Evolutionary conservation across 2,888 invertebrate genomes (phyloP).

Genomic region (Noctua comes): DNA sequence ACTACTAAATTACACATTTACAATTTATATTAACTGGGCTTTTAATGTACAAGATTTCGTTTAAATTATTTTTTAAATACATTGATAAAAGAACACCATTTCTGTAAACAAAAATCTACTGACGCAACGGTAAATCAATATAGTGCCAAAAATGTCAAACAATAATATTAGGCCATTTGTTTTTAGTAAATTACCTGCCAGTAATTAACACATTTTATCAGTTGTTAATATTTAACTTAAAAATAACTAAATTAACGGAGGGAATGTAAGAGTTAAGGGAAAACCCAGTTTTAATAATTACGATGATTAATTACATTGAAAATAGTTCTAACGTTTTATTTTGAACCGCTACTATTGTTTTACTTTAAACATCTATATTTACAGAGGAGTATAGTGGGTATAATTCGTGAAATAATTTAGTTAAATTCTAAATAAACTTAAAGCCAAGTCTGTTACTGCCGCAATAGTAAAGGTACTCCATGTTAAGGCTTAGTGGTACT

Average conservation of each 20-base stretch:
- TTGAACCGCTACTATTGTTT: slow-evolving; percentile 66
- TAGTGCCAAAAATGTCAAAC: slow-evolving; percentile 47
- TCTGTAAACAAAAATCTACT: slow-evolving; percentile 23
- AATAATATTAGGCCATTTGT: slow-evolving; percentile 62
- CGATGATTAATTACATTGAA: slow-evolving; percentile 60
- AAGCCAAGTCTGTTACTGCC: slow-evolving; percentile 40
- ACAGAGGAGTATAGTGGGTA: slow-evolving; percentile 81
- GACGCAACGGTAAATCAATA: slow-evolving; percentile 29
- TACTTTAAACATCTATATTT: slow-evolving; percentile 82
- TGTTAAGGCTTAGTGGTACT: not conserved
- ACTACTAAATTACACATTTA: slow-evolving; percentile 89
- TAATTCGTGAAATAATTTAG: slow-evolving; percentile 89
- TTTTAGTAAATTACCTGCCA: slow-evolving; percentile 27
- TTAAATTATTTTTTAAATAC: slow-evolving; percentile 42
- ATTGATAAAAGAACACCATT: slow-evolving; percentile 48
- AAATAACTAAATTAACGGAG: slow-evolving; percentile 76
- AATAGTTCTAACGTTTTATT: slow-evolving; percentile 60
- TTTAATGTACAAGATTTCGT: slow-evolving; percentile 65
- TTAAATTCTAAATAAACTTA: slow-evolving; percentile 64
- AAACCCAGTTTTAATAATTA: slow-evolving; percentile 70
- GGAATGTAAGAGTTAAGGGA: slow-evolving; percentile 71
- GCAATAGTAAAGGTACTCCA: slow-evolving; percentile 25
- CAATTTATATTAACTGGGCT: slow-evolving; percentile 84
- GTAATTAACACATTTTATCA: slow-evolving; percentile 34
- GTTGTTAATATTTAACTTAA: slow-evolving; percentile 69